Conservation (phyloP, 2,797 vertebrate genomes). For the Microcaecilia unicolor region DNA sequence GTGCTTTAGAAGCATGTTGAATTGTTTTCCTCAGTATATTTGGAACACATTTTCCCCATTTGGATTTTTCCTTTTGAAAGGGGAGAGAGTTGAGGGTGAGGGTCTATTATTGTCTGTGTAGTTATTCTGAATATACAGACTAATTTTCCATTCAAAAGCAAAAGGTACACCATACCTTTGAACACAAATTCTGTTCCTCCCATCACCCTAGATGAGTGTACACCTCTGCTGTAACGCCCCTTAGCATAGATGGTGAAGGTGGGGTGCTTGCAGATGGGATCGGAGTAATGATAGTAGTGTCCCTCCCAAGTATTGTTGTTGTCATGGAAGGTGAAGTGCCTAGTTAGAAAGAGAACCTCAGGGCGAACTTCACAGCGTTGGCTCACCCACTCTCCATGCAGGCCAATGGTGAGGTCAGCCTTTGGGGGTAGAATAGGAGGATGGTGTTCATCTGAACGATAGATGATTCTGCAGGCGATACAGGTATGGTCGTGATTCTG, state of each 20-base stretch:
- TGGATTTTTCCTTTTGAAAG: too few species aligned
- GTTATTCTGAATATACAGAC: too few species aligned
- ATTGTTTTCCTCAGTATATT: too few species aligned
- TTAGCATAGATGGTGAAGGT: slow-evolving; percentile 91
- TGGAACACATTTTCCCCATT: too few species aligned
- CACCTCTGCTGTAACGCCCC: slow-evolving; percentile 83
- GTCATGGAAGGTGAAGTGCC: slow-evolving; percentile 92
- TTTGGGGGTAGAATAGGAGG: slow-evolving; percentile 81
- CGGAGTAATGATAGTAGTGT: slow-evolving; percentile 92
- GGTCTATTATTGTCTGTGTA: too few species aligned
- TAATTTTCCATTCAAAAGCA: too few species aligned
- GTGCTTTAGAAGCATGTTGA: too few species aligned
- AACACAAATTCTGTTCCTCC: slow-evolving; percentile 91
- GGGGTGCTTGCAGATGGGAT: slow-evolving; percentile 90
- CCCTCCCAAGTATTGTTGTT: slow-evolving; percentile 96
- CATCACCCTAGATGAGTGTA: slow-evolving; percentile 78
- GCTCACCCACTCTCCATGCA: slow-evolving; percentile 93
- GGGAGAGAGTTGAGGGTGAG: too few species aligned
- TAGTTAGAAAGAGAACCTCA: slow-evolving; percentile 90
- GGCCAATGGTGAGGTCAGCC: slow-evolving; percentile 72
- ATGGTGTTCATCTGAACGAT: slow-evolving; percentile 77
- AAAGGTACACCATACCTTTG: too few species aligned
- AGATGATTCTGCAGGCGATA: slow-evolving; percentile 79
- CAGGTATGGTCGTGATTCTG: slow-evolving; percentile 82
- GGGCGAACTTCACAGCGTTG: slow-evolving; percentile 92